Conservation (phyloP, 2,888 invertebrate genomes). For the Abrostola triplasia region DNA sequence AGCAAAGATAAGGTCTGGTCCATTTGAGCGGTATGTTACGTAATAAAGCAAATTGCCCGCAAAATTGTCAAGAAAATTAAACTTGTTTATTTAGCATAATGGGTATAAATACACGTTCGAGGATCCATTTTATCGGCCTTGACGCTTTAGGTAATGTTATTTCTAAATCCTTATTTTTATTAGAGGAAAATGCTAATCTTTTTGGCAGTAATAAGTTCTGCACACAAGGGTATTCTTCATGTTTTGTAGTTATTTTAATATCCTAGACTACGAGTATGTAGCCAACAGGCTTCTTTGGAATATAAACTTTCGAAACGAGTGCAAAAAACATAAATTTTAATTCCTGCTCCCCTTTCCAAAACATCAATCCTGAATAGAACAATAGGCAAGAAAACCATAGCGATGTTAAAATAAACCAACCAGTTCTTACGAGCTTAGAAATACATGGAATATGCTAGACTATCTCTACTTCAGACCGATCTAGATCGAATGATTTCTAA, state of each 20-base stretch:
- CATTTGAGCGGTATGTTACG: constrained; percentile 29
- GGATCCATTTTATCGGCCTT: constrained; percentile 38
- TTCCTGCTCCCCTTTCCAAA: too few species aligned
- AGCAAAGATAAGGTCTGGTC: constrained; percentile 39
- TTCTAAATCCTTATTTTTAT: constrained; percentile 25
- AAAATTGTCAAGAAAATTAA: constrained; percentile 55
- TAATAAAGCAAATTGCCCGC: constrained; percentile 59
- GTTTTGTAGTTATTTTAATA: too few species aligned
- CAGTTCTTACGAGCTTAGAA: constrained; percentile 2
- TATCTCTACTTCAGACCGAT: constrained; percentile 35
- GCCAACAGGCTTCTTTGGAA: too few species aligned
- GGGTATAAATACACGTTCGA: constrained; percentile 24
- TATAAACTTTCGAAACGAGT: too few species aligned
- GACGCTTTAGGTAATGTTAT: constrained; percentile 11
- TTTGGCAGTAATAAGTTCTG: too few species aligned
- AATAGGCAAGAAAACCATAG: background rate
- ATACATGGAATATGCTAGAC: constrained; percentile 8
- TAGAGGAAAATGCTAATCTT: background rate
- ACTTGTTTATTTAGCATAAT: constrained; percentile 52
- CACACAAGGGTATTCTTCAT: too few species aligned
- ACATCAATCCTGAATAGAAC: too few species aligned
- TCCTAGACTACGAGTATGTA: too few species aligned
- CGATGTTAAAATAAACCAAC: constrained; percentile 5
- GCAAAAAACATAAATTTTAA: too few species aligned
- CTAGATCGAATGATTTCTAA: constrained; percentile 51